Evolutionary conservation across 2,797 vertebrate genomes (phyloP).

Genomic region (Sibirionetta formosa): DNA sequence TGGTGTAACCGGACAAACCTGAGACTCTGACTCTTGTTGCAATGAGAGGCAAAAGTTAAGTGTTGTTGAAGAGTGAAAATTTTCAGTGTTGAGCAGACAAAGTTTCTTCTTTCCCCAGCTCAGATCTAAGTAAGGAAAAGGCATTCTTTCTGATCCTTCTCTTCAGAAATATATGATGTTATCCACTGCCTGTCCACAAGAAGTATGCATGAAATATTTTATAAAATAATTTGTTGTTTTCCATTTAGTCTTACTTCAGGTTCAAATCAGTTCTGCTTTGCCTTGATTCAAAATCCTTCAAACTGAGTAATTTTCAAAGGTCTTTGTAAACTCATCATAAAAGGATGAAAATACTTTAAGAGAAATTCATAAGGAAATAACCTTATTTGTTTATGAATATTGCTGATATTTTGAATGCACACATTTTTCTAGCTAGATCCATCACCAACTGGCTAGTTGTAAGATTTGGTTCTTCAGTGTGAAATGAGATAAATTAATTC

Average conservation of each 20-base stretch:
- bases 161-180: background rate
- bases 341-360: background rate
- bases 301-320: background rate
- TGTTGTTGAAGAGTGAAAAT: background rate
- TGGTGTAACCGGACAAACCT: background rate
- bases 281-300: background rate
- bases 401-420: background rate
- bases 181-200: background rate
- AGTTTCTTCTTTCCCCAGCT: background rate
- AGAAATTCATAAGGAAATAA: background rate
- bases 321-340: background rate
- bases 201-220: background rate
- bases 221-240: background rate
- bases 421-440: background rate
- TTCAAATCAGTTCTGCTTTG: background rate
- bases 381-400: background rate
- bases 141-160: background rate
- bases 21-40: background rate
- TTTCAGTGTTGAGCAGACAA: background rate
- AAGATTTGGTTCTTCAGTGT: background rate
- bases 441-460: background rate
- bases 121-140: background rate
- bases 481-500: background rate
- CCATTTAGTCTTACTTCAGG: background rate
- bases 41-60: background rate